Conservation (phyloP, 2,797 vertebrate genomes). For the Myripristis jacobus region DNA sequence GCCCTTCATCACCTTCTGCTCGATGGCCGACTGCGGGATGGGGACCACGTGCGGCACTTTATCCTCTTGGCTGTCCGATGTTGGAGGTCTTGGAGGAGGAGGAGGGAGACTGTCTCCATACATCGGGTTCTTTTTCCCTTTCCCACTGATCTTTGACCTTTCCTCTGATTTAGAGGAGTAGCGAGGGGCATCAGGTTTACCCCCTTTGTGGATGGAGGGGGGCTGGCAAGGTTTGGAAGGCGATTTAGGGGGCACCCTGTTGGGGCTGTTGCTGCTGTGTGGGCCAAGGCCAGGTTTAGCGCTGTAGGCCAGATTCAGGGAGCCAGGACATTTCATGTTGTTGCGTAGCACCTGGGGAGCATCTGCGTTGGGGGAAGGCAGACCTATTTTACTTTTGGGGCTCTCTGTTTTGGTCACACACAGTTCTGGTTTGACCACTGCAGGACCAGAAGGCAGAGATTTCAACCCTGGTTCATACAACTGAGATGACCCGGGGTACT, state of each 20-base stretch:
- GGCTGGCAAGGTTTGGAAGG: slow-evolving; percentile 87
- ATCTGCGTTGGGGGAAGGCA: slow-evolving; percentile 82
- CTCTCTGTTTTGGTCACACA: slow-evolving; percentile 81
- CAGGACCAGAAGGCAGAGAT: slow-evolving; percentile 75
- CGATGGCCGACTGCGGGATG: slow-evolving; percentile 89
- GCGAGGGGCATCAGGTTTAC: slow-evolving; percentile 73
- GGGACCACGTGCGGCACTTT: slow-evolving; percentile 66
- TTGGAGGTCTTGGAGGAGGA: slow-evolving; percentile 72
- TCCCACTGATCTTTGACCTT: slow-evolving; percentile 81
- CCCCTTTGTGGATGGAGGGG: slow-evolving; percentile 72
- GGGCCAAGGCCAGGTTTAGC: slow-evolving; percentile 79
- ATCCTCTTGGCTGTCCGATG: slow-evolving; percentile 62
- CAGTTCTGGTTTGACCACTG: slow-evolving; percentile 82
- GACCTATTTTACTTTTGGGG: slow-evolving; percentile 85
- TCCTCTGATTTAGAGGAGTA: slow-evolving; percentile 86
- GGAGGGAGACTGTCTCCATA: slow-evolving; percentile 81
- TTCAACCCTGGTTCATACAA: slow-evolving; percentile 79
- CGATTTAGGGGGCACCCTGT: slow-evolving; percentile 90
- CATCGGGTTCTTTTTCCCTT: slow-evolving; percentile 82
- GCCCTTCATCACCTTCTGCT: slow-evolving; percentile 98
- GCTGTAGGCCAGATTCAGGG: slow-evolving; percentile 81
- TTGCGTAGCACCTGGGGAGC: slow-evolving; percentile 82
- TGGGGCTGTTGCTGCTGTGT: slow-evolving; percentile 87
- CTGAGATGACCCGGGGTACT: slow-evolving; percentile 83
- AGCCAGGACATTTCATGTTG: slow-evolving; percentile 85